These are phyloP conservation scores for Grammomys dolichurus DNA, from an alignment of 2,113 vertebrate species.

Conservation along the genomic window DNA sequence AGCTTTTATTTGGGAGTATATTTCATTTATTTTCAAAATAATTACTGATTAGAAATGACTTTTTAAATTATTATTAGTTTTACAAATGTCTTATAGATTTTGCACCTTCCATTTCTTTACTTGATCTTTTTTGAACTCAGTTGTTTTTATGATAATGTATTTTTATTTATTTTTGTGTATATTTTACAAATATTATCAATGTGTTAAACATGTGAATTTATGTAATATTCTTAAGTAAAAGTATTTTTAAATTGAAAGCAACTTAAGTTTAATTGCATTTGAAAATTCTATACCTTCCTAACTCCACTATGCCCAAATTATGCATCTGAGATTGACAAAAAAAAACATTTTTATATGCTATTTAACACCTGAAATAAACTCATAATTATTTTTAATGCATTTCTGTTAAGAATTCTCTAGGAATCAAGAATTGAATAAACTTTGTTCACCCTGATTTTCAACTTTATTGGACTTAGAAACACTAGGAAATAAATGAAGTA, in stretches of 20 bases:
- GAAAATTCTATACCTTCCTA: neutral
- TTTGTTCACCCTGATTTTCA: neutral
- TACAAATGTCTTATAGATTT: neutral
- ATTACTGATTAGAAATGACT: neutral
- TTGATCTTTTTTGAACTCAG: neutral
- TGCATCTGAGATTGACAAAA: neutral
- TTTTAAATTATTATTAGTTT: neutral
- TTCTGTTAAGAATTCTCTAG: neutral
- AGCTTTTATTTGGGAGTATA: neutral
- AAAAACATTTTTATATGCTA: neutral
- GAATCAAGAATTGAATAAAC: neutral
- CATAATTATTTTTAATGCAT: neutral
- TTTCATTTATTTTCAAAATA: neutral
- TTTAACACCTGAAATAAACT: neutral
- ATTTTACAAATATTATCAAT: neutral
- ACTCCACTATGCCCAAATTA: neutral
- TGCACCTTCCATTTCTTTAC: neutral
- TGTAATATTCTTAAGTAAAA: neutral
- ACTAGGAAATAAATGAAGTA: neutral
- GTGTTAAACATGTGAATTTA: neutral
- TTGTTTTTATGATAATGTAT: neutral
- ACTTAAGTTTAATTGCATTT: neutral
- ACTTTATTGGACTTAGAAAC: neutral
- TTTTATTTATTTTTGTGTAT: neutral
- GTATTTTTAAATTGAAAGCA: neutral